These are phyloP conservation scores for Gila orcuttii DNA, from an alignment of 2,113 vertebrate genomes.

Conservation along the genomic window DNA sequence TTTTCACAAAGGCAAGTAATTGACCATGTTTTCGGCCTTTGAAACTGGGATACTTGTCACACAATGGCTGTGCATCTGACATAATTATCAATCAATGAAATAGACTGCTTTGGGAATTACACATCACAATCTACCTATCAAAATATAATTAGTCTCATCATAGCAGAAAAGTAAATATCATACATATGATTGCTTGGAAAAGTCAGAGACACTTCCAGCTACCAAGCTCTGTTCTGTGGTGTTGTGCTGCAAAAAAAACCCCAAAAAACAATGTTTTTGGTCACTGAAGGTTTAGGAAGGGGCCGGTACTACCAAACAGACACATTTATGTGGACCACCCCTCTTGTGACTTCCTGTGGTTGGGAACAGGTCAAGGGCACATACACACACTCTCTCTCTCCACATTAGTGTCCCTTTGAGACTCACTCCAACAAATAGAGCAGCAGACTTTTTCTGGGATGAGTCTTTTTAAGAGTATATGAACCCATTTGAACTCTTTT, in stretches of 20 bases:
- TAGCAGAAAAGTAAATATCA: background rate
- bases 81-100: background rate
- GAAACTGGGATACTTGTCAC: background rate
- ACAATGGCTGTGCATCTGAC: background rate
- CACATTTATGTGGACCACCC: constrained; percentile 10
- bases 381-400: constrained; percentile 6
- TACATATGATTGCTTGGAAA: background rate
- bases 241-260: background rate
- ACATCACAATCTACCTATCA: background rate
- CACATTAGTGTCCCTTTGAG: constrained; percentile 24
- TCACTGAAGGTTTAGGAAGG: background rate
- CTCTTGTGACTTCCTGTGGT: constrained; percentile 34
- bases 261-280: background rate
- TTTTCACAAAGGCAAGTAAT: constrained; percentile 11
- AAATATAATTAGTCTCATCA: background rate
- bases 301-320: background rate
- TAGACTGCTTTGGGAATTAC: background rate
- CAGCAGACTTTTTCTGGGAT: constrained; percentile 43
- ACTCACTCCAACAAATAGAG: constrained; percentile 34
- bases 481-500: background rate
- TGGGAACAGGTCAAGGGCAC: constrained; percentile 67
- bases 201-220: background rate
- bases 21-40: background rate
- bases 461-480: constrained; percentile 5
- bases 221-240: background rate